Evolutionary conservation across 2,797 vertebrate species (phyloP).

Genomic region (Bovichtus diacanthus): DNA sequence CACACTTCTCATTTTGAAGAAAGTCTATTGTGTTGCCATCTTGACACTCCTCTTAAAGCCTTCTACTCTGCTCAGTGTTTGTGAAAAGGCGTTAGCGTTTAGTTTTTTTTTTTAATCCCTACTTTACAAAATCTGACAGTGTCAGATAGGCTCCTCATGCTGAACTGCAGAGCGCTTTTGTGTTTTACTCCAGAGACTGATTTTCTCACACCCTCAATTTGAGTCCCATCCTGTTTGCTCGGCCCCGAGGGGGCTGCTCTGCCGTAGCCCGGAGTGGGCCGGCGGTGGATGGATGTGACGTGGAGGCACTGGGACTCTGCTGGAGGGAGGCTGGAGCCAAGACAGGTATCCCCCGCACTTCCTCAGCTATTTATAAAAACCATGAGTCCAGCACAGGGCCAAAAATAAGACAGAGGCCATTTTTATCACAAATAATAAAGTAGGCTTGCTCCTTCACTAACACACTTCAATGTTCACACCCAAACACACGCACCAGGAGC

Average conservation of each 20-base stretch:
- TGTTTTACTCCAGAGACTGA: slow-evolving; percentile 57
- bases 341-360: slow-evolving; percentile 84
- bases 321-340: slow-evolving; percentile 70
- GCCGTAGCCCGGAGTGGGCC: slow-evolving; percentile 49
- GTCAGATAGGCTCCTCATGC: slow-evolving; percentile 26
- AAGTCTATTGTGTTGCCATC: slow-evolving; percentile 30
- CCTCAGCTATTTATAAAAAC: slow-evolving; percentile 86
- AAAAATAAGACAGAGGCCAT: slow-evolving; percentile 86
- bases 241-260: slow-evolving; percentile 53
- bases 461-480: slow-evolving; percentile 11
- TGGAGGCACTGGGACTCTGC: slow-evolving; percentile 68
- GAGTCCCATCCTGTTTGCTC: slow-evolving; percentile 78
- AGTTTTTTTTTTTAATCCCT: slow-evolving; percentile 17
- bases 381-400: slow-evolving; percentile 74
- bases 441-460: slow-evolving; percentile 29
- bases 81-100: slow-evolving; percentile 27
- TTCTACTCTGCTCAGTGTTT: background rate
- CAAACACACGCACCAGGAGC: slow-evolving; percentile 13
- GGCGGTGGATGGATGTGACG: slow-evolving; percentile 76
- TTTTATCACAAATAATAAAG: slow-evolving; percentile 80
- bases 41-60: slow-evolving; percentile 33
- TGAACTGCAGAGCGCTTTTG: slow-evolving; percentile 44
- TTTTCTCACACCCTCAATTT: slow-evolving; percentile 77
- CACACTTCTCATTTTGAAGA: slow-evolving; percentile 51
- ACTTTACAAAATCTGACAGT: slow-evolving; percentile 41